Evolutionary conservation across 2,888 invertebrate species (phyloP), one percentile per base, ranked within the genome.

Genomic region (Pandemis cinnamomeana): DNA sequence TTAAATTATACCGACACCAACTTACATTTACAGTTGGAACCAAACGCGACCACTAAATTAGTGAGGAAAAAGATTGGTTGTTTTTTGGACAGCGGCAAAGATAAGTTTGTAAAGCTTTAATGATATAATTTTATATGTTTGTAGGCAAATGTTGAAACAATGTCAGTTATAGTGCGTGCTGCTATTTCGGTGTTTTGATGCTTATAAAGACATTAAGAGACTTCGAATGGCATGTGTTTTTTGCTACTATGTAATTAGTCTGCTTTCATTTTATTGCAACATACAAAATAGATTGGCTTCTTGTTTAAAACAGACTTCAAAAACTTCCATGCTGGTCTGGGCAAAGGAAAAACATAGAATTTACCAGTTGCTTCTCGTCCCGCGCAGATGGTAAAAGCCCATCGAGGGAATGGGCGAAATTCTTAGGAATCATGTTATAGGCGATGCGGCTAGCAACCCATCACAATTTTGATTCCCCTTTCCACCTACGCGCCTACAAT

Each of bases 131-230:
- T 70, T 66, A 58, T 67, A 53, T 68, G 41, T 69, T 73, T 70
- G 69, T 70, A 70, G 60, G 64, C 73, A 73, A 73, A 69, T 73
- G 72, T 63, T 20, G 69, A 74, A 74, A 71, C 74, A 67, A 67
- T 74, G 46, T 42, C 20, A 20, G 7, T 13, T 53, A 44, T n/a
- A 13, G 10, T 68, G 67, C 53, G 27, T 13, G 58, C 0, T 36
- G 58, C n/a, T 60, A 36, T 67, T 73, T 58, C 42, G 55, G 44
- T 41, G 44, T 46, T 55, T 63, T 70, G 60, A 67, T 74, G 70
- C 48, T 74, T 74, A 74, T 74, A 74, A 74, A 74, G 74, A 62
- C 74, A 74, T 74, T 71, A 74, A 15, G 70, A 15, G 41, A 8
- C 55, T 20, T 20, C 4, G 6, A 46, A 13, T 42, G 64, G 67